phyloP scores from a whole-genome alignment of 2,888 invertebrate species.

The Lithophane socia region DNA sequence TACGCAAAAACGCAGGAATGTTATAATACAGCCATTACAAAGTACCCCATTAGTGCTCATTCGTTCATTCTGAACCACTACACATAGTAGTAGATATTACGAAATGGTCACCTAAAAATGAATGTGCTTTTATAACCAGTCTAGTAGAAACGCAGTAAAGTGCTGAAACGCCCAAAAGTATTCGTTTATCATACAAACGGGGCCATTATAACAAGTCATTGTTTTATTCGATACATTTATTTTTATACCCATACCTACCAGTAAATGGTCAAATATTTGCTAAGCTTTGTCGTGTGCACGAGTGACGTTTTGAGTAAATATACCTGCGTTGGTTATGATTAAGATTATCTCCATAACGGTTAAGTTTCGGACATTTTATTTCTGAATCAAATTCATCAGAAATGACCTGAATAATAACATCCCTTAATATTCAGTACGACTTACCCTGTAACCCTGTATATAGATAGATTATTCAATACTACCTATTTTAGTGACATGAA shows the following conservation, averaged over 20 bases:
- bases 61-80: not conserved
- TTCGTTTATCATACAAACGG: conserved; percentile 27
- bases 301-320: not conserved
- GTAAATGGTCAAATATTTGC: too few relatives aligned
- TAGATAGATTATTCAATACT: too few relatives aligned
- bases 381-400: too few relatives aligned
- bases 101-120: conserved; percentile 19
- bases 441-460: too few relatives aligned
- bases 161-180: conserved; percentile 15
- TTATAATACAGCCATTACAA: not conserved
- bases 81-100: not conserved
- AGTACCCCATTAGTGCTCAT: not conserved
- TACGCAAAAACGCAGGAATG: too few relatives aligned
- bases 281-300: too few relatives aligned
- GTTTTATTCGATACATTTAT: conserved; percentile 12
- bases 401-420: too few relatives aligned
- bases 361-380: too few relatives aligned
- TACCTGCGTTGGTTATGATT: not conserved
- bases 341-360: too few relatives aligned
- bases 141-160: conserved; percentile 24
- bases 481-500: too few relatives aligned
- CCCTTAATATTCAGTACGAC: too few relatives aligned
- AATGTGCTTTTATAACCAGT: conserved; percentile 11
- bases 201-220: conserved; percentile 4
- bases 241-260: not conserved